Percentiles rank a stretch among this genome's conserved stretches.
Conservation (phyloP, 1,140 invertebrate species). For the Drosophila asahinai region DNA sequence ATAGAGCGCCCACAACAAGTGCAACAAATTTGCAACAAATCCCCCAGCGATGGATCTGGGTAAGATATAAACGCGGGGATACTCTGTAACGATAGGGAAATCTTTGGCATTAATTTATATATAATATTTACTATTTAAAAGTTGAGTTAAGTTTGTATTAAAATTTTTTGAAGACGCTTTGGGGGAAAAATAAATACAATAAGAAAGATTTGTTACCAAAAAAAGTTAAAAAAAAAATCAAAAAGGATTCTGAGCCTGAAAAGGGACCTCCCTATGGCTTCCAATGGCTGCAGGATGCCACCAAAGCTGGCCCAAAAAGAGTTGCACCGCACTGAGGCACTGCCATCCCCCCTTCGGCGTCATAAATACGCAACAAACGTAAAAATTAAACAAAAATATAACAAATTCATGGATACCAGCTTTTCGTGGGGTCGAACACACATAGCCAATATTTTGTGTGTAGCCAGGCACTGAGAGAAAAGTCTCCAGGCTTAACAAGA, state of each 20-base stretch:
- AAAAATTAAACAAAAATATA: conserved; percentile 71
- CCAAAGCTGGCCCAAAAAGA: conserved; percentile 5
- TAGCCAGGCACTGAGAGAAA: conserved; percentile 23
- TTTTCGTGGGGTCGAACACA: conserved; percentile 2
- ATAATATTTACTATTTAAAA: too few species aligned
- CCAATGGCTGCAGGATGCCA: conserved; percentile 11
- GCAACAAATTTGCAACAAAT: conserved; percentile 35
- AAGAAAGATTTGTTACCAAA: not conserved
- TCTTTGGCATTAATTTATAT: too few species aligned
- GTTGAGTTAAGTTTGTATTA: not conserved
- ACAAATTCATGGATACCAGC: conserved; percentile 42
- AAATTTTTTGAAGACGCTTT: not conserved
- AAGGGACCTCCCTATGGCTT: not conserved
- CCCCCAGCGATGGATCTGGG: not conserved
- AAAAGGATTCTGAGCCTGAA: not conserved
- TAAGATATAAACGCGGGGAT: not conserved
- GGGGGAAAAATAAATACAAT: not conserved
- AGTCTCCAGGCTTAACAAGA: too few species aligned
- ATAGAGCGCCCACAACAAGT: conserved; percentile 66
- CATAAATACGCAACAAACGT: conserved; percentile 73
- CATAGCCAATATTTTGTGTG: conserved; percentile 44
- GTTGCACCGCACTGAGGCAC: conserved; percentile 27
- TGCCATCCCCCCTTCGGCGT: conserved; percentile 37
- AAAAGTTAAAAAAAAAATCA: not conserved
- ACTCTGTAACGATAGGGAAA: not conserved